Percentiles rank a stretch among this genome's conserved stretches.
Conservation (phyloP, 2,888 invertebrate species). For the Pseudococcus longispinus region DNA sequence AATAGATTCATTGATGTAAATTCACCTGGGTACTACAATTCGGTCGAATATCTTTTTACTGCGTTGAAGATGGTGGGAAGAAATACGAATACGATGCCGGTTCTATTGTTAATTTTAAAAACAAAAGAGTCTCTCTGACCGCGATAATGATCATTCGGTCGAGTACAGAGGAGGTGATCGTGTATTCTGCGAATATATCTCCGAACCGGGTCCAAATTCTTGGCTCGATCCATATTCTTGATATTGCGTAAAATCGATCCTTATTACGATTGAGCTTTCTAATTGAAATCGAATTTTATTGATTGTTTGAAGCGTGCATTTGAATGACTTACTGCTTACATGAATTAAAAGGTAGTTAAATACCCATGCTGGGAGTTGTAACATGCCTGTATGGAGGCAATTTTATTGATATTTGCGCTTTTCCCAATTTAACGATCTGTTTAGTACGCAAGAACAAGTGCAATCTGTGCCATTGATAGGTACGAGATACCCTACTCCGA, state of each 20-base stretch:
- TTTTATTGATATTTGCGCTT: neutral
- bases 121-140: slow-evolving; percentile 13
- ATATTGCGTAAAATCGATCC: neutral
- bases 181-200: slow-evolving; percentile 23
- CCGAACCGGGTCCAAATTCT: neutral
- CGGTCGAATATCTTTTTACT: slow-evolving; percentile 7
- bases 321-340: no score
- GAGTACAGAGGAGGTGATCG: slow-evolving; percentile 17
- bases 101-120: slow-evolving; percentile 49
- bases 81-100: neutral
- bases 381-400: neutral
- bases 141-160: slow-evolving; percentile 47
- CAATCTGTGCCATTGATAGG: neutral
- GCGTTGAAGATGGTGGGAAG: slow-evolving; percentile 16
- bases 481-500: neutral
- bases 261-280: no score
- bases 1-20: slow-evolving; percentile 37
- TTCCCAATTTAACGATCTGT: neutral
- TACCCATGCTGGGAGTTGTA: no score
- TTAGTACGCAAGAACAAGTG: neutral
- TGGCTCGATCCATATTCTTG: neutral
- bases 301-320: no score
- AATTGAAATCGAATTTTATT: no score
- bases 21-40: slow-evolving; percentile 22
- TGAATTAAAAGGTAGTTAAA: no score